A percentile compares a stretch with the other conserved stretches of the same genome.
Evolutionary conservation across 2,113 vertebrate species (phyloP).

Genomic region (Sapayoa aenigma): DNA sequence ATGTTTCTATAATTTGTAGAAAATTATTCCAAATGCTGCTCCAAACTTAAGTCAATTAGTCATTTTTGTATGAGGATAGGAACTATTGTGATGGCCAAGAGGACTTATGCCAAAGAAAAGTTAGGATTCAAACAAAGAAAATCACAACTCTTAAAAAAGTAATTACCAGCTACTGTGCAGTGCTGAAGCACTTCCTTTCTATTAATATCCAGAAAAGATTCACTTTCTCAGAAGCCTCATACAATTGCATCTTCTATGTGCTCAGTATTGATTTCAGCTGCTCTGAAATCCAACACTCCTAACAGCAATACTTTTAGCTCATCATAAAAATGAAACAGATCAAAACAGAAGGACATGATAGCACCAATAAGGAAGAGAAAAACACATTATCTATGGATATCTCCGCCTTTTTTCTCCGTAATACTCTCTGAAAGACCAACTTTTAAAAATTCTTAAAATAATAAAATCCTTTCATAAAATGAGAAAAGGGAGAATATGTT

Average conservation of each 20-base stretch:
- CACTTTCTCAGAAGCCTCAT: background rate
- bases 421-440: background rate
- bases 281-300: background rate
- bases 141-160: conserved; percentile 14
- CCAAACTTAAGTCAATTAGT: background rate
- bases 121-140: conserved; percentile 5
- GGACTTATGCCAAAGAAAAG: background rate
- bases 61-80: background rate
- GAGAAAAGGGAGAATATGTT: background rate
- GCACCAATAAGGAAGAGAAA: background rate
- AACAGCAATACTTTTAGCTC: background rate
- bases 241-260: background rate
- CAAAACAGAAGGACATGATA: background rate
- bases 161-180: conserved; percentile 16
- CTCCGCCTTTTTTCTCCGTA: background rate
- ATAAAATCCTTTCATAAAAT: rapidly evolving
- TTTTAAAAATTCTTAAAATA: background rate
- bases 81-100: background rate
- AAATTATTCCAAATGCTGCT: background rate
- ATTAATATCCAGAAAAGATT: conserved; percentile 22
- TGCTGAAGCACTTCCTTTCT: background rate
- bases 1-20: background rate
- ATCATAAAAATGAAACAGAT: background rate
- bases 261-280: background rate
- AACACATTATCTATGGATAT: background rate